A percentile compares a stretch with the other conserved stretches of the same genome.
Conservation (phyloP, 2,797 vertebrate genomes). For the Yasuhikotakia modesta region DNA sequence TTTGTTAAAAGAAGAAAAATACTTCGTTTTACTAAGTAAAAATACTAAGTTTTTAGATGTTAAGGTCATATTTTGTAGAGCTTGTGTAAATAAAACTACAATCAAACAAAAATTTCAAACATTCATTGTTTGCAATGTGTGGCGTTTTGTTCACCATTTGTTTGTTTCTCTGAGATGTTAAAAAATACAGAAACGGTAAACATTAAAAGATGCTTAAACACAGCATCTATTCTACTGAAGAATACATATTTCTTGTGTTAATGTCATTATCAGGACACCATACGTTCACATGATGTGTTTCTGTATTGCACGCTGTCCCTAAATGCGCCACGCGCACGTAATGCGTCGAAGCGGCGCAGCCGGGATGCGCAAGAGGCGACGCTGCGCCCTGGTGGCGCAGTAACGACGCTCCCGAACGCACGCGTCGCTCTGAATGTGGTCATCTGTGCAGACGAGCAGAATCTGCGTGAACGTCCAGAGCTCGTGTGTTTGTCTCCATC, state of each 20-base stretch:
- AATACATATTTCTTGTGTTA: too few relatives aligned
- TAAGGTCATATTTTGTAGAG: too few relatives aligned
- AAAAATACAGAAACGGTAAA: too few relatives aligned
- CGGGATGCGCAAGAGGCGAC: neutral
- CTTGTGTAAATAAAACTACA: neutral
- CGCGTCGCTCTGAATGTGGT: constrained; percentile 16
- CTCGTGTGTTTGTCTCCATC: neutral
- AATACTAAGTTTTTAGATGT: too few relatives aligned
- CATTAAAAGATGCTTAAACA: too few relatives aligned
- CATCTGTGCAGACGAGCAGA: constrained; percentile 6
- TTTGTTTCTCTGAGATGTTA: neutral
- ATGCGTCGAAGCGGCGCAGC: constrained; percentile 30
- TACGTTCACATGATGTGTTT: too few relatives aligned
- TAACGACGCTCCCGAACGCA: neutral
- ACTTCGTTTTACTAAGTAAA: too few relatives aligned
- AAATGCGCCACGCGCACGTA: neutral
- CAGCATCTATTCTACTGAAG: too few relatives aligned
- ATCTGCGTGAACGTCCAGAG: constrained; percentile 39
- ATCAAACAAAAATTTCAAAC: neutral
- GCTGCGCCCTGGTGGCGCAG: constrained; percentile 30
- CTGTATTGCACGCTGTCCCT: neutral
- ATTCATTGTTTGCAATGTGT: neutral
- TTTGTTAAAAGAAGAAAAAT: too few relatives aligned
- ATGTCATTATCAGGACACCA: too few relatives aligned
- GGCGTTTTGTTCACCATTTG: neutral